Conservation (phyloP, 2,113 vertebrate genomes). For the Noctilio leporinus region DNA sequence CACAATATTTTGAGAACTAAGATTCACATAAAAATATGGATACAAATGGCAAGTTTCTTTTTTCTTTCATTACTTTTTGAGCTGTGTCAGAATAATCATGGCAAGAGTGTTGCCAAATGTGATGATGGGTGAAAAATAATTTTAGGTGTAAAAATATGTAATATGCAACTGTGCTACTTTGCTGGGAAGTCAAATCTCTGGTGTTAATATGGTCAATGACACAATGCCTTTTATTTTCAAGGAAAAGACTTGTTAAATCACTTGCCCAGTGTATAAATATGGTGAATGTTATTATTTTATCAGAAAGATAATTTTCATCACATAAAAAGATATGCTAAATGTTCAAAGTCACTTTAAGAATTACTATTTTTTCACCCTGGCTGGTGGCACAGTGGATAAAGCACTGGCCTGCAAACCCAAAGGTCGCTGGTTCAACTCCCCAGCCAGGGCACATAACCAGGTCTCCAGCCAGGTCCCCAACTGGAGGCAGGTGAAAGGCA, state of each 20-base stretch:
- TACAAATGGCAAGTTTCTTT: background rate
- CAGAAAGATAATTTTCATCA: background rate
- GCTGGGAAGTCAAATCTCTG: background rate
- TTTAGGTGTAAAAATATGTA: background rate
- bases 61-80: background rate
- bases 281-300: background rate
- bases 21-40: background rate
- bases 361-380: too few relatives aligned
- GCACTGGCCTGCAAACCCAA: too few relatives aligned
- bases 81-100: background rate
- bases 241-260: background rate
- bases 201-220: background rate
- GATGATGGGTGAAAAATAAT: background rate
- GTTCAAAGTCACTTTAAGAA: background rate
- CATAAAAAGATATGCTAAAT: background rate
- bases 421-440: too few relatives aligned
- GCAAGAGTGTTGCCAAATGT: background rate
- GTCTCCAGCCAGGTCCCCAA: too few relatives aligned
- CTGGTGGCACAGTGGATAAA: too few relatives aligned
- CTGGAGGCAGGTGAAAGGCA: too few relatives aligned
- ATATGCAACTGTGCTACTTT: background rate
- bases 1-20: conserved; percentile 15
- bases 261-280: background rate
- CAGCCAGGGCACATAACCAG: too few relatives aligned
- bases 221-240: background rate